Conservation (phyloP, 2,113 vertebrate genomes). For the Pachycephala philippinensis region DNA sequence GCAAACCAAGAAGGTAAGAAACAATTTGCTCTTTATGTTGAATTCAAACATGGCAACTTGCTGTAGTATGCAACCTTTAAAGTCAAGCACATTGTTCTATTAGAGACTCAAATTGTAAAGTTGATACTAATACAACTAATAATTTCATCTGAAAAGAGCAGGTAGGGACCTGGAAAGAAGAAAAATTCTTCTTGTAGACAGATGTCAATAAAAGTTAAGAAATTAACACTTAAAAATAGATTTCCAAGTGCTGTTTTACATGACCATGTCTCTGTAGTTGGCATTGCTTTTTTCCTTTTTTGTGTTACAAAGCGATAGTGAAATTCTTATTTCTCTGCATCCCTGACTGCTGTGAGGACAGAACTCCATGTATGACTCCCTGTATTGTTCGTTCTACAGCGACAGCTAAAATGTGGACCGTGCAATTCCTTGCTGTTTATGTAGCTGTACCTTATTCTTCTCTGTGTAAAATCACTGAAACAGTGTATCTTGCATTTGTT, state of each 20-base stretch:
- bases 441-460: not conserved
- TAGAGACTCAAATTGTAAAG: not conserved
- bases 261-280: not conserved
- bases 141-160: not conserved
- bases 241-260: not conserved
- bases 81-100: not conserved
- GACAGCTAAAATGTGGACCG: not conserved
- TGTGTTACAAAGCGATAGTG: not conserved
- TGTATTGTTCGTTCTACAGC: not conserved
- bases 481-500: not conserved
- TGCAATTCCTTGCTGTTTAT: not conserved
- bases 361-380: not conserved
- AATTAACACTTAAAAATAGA: not conserved
- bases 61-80: not conserved
- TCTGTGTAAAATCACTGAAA: not conserved
- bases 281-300: not conserved
- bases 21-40: not conserved
- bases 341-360: not conserved
- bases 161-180: not conserved
- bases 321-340: not conserved
- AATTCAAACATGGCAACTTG: not conserved
- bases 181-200: not conserved
- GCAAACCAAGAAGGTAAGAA: conserved; percentile 78
- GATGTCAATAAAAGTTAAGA: not conserved
- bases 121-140: not conserved